Evolutionary conservation across 2,113 vertebrate genomes (phyloP), one percentile per base, ranked within the genome.

Genomic region (Stegostoma tigrinum): DNA sequence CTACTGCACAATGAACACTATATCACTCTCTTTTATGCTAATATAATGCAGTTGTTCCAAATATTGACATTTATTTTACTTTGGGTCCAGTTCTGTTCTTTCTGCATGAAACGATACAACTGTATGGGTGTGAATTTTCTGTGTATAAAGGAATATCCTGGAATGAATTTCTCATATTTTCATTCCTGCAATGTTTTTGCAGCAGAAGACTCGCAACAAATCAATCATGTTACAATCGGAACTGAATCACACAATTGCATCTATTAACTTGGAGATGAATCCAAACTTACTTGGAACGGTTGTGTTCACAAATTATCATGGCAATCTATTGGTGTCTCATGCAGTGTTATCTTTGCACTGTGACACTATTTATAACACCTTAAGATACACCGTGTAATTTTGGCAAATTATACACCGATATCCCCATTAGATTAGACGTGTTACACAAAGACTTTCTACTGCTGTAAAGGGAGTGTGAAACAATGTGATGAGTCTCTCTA

Each of bases 21-120:
- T 95, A 64, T 64, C 61, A 52, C 38, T 48, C 48, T 5, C 66
- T 48, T 27, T n/a, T 19, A 94, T 12, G 67, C 7, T 24, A 68
- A 70, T 72, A 42, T 30, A 1, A 17, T 66, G 90, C 48, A 95
- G 93, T 95, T 72, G 38, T 72, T 72, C 23, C 93, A 72, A 94
- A 42, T 70, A 21, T 95, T 95, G 68, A 72, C 68, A 72, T 95
- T 95, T 75, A 15, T 72, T 95, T 52, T 75, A 75, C 24, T 95
- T 70, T 23, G 27, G 21, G 94, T 30, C 66, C 93, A 70, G 93
- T 45, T 70, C 93, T 45, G 38, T 3, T 64, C 86, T 24, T 14
- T 89, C 12, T 55, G 86, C 52, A 90, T 90, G 7, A 61, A 61
- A 61, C 8, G 1, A 61, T 61, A 12, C 12, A 61, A 61, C 55